Evolutionary conservation across 2,113 vertebrate genomes (phyloP).

Genomic region (cat (Felis catus)): F.catus_Fca126_mat1.0 CM031427.1:20411001-20411500

Average conservation of each 20-base stretch:
- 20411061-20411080: slow-evolving; percentile 90
- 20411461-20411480: slow-evolving; percentile 91
- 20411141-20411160: slow-evolving; percentile 93
- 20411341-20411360: slow-evolving; percentile 91
- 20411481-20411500: slow-evolving; percentile 92
- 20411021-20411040: neutral
- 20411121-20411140: slow-evolving; percentile 92
- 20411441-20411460: slow-evolving; percentile 91
- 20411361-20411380: slow-evolving; percentile 93
- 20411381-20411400: slow-evolving; percentile 93
- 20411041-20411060: neutral
- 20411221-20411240: slow-evolving; percentile 91
- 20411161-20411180: slow-evolving; percentile 93
- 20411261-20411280: slow-evolving; percentile 91
- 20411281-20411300: slow-evolving; percentile 93
- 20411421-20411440: slow-evolving; percentile 92
- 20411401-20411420: slow-evolving; percentile 91
- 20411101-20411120: slow-evolving; percentile 91
- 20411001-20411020: neutral
- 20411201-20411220: slow-evolving; percentile 91
- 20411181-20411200: slow-evolving; percentile 92
- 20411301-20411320: slow-evolving; percentile 91
- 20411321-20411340: slow-evolving; percentile 91
- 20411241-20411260: slow-evolving; percentile 93
- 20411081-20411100: slow-evolving; percentile 90